Base-by-base conservation (phyloP, 2,888 invertebrate species). In the Diarsia dahlii region DNA sequence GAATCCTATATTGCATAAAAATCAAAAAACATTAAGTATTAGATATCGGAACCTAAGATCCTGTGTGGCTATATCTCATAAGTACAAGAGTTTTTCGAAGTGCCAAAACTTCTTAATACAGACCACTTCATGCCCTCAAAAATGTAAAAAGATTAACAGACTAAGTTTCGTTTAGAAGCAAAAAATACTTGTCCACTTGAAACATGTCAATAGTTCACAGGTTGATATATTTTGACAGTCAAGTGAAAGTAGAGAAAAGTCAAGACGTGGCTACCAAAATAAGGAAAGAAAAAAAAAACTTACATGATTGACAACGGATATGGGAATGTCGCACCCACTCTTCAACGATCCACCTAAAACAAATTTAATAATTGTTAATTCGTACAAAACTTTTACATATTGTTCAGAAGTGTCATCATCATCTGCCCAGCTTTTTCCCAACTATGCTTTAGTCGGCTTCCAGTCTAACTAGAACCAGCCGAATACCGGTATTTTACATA, bases 281-380 rank as follows among this genome's bases (percentile, higher is more conserved):
- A 20, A 8, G 2, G 34, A 45, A 58, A 15, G 46, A n/a, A n/a
- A n/a, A 45, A 39, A 75, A 23, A 60, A 34, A 89, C 88, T 89
- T 81, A 91, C 90, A 54, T 85, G 88, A 52, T 89, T 86, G 2
- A 86, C 82, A 18, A 93, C 89, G 0, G 92, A 81, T 13, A 90
- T 62, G 0, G 93, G 93, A 45, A 93, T 82, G 15, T 92, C 92
- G 15, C 87, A 88, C 34, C 85, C 80, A 67, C 92, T 93, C 66
- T 88, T 92, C 6, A 93, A 81, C 0, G 93, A 93, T 54, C 91
- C 90, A 79, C 90, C 93, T 92, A 87, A 69, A 90, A 84, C 69
- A 71, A 63, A 78, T 2, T 62, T 23, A 0, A 65, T 18, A n/a
- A 28, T 45, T 39, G 18, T 66, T 65, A 28, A 65, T 63, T 78